A percentile compares a stretch with the other conserved stretches of the same genome.
These are phyloP conservation scores for Pan paniscus DNA, from an alignment of 2,113 vertebrate genomes.

Conservation along the genomic window DNA sequence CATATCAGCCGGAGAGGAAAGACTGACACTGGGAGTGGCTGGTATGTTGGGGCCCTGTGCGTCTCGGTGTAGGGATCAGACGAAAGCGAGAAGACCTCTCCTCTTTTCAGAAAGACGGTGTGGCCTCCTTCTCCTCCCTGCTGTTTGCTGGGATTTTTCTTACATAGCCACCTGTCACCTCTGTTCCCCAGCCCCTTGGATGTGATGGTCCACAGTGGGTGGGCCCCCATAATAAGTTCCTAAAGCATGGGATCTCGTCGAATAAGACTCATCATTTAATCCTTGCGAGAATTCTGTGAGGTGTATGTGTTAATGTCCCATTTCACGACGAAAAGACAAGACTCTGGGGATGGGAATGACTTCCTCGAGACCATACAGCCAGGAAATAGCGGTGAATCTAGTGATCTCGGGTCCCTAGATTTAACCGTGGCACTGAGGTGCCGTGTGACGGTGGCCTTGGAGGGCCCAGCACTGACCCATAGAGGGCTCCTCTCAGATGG, in stretches of 20 bases:
- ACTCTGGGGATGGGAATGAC: neutral
- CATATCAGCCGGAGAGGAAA: rapidly evolving
- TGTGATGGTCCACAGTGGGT: neutral
- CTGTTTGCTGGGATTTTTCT: neutral
- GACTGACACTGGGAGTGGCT: too few species aligned
- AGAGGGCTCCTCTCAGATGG: neutral
- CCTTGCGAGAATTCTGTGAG: neutral
- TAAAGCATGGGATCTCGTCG: neutral
- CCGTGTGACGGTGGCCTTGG: neutral
- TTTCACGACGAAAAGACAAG: neutral
- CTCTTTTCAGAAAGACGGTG: neutral
- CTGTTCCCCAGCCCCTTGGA: neutral
- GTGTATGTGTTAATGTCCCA: neutral
- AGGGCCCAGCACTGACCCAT: neutral
- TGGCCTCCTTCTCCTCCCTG: neutral
- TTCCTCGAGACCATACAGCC: neutral
- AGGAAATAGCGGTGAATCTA: neutral
- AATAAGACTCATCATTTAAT: too few species aligned
- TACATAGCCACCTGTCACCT: rapidly evolving
- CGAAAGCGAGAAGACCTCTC: neutral
- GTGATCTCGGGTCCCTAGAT: neutral
- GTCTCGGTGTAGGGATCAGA: rapidly evolving
- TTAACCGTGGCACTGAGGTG: neutral
- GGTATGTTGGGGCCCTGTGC: neutral
- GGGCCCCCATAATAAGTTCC: neutral